Base-by-base conservation (phyloP, 2,797 vertebrate genomes). In the Danio kyathit region DNA sequence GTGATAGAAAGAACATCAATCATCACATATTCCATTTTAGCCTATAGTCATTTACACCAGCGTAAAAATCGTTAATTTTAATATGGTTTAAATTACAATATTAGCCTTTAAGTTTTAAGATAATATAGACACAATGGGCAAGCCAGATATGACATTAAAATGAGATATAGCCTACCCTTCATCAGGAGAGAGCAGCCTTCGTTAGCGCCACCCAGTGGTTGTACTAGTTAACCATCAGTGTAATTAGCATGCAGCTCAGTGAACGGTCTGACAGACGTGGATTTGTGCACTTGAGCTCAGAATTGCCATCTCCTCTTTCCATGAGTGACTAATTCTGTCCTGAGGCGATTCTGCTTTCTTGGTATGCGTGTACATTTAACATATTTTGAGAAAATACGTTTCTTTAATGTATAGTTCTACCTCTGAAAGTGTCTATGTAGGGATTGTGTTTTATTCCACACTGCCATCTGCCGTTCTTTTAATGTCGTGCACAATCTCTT, bases 401-500 rank as follows among this genome's bases (percentile, higher is more conserved):
- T 19, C 41, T 69, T 72, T 54, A 7, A 12, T 57, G 52, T 3
- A 13, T 40, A 29, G 41, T 29, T 52, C 29, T 43, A 21, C 29
- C n/a, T 13, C 59, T 56, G 40, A 16, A 12, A 8, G 29, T 9
- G 3, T 13, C 17, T 48, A 48, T 66, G 10, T 14, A 1, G 5
- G 3, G 40, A 21, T 70, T 16, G 11, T 12, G n/a, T 67, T 21
- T 70, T 38, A 38, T 70, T 70, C 51, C 79, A 46, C 81, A 80
- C 63, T 76, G 86, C 80, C 86, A 79, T 86, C 88, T 89, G 69
- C 79, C 84, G 88, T 66, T 64, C 5, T 21, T 74, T 51, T 59
- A 76, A 16, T 49, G 72, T 63, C 84, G 21, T 83, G 72, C 74
- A 21, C 12, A 12, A n/a, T n/a, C 52, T n/a, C 17, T 56, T 51